Evolutionary conservation across 1,140 invertebrate genomes (phyloP).

Genomic region (Platorchestia sp.): DNA sequence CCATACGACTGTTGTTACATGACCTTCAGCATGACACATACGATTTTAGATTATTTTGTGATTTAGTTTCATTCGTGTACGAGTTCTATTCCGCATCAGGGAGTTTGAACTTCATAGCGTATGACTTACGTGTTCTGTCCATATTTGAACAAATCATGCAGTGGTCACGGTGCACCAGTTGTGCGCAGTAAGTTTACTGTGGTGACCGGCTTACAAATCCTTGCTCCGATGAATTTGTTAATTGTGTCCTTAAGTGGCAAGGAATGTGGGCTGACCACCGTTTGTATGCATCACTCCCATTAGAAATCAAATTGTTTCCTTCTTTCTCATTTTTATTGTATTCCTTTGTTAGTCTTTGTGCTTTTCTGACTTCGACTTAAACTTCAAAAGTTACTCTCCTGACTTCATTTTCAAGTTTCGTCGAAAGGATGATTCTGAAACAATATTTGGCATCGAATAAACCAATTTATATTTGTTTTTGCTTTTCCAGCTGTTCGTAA

Average conservation of each 20-base stretch:
- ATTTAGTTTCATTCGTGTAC: neutral
- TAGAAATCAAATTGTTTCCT: neutral
- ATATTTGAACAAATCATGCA: neutral
- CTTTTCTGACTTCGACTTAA: neutral
- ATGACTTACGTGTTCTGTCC: neutral
- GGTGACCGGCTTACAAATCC: neutral
- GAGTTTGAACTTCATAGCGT: neutral
- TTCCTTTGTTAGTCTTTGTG: neutral
- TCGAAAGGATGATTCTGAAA: neutral
- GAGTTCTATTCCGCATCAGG: neutral
- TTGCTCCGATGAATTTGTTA: neutral
- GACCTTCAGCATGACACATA: neutral
- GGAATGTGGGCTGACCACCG: neutral
- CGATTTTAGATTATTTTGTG: too few species aligned
- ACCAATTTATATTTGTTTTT: neutral
- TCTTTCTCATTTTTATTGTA: neutral
- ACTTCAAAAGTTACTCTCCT: too few species aligned
- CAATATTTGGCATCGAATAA: neutral
- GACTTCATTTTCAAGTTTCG: neutral
- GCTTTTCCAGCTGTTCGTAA: neutral
- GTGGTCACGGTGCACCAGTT: neutral
- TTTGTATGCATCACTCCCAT: neutral
- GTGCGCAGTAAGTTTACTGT: neutral
- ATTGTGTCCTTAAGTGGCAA: neutral
- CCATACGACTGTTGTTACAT: neutral